Conservation (phyloP, 2,797 vertebrate genomes). For the Picus viridis region DNA sequence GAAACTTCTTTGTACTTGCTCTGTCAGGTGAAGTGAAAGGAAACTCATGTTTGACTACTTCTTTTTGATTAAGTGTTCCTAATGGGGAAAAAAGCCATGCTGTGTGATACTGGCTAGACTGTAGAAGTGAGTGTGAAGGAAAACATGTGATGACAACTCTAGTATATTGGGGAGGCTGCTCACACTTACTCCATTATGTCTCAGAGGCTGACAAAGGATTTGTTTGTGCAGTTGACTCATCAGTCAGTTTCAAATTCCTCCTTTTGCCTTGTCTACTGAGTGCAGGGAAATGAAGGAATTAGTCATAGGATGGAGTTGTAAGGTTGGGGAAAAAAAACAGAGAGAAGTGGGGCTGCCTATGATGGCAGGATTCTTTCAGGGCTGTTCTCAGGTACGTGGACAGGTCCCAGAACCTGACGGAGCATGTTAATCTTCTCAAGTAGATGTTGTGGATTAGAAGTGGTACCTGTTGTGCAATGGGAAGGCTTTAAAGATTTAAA, state of each 20-base stretch:
- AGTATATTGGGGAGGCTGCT: background rate
- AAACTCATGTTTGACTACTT: background rate
- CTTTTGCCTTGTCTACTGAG: background rate
- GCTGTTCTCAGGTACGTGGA: background rate
- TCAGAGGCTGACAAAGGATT: background rate
- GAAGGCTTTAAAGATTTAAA: background rate
- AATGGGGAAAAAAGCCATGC: background rate
- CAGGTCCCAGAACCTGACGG: background rate
- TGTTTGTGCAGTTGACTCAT: background rate
- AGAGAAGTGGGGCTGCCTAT: background rate
- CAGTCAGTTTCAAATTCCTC: background rate
- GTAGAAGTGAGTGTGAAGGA: background rate
- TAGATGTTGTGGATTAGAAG: background rate
- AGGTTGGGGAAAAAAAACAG: background rate
- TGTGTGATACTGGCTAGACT: background rate
- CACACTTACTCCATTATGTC: background rate
- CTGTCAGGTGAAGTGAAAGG: background rate
- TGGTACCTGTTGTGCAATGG: slow-evolving; percentile 8
- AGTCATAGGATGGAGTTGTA: background rate
- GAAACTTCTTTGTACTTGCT: background rate
- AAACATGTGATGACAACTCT: background rate
- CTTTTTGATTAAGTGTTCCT: background rate
- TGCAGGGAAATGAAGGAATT: background rate
- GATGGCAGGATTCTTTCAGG: background rate
- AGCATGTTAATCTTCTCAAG: background rate